Base-by-base conservation (phyloP, 1,140 invertebrate species). In the Brachionus rotundiformis region DNA sequence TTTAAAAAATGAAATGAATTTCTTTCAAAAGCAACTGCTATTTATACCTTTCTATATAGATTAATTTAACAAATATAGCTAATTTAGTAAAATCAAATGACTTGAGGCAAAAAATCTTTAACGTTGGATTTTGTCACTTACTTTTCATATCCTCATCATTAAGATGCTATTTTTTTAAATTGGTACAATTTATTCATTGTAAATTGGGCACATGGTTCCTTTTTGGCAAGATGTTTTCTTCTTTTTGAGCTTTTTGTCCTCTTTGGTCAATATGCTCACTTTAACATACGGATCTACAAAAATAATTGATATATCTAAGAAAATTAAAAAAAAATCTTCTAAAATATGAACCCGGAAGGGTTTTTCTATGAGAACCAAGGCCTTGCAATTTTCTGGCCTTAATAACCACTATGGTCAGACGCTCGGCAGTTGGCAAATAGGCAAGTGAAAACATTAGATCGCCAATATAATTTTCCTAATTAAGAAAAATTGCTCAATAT, bases 221-320 rank as follows among this genome's bases (percentile, higher is more conserved):
- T 98, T 98, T 90, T 98, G 98, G 27, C 98, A 95, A 86, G 98
- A 95, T 0, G 97, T 99, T 90, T 98, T 98, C 91, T 98, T 98
- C 90, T 98, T 99, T 49, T 94, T 94, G 83, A 99, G 94, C 82
- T 96, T 91, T 87, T 98, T 95, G n/a, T 94, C 94, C 88, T 98
- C 96, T 23, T 63, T 63, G 88, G 94, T 95, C 6, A 98, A 90
- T 83, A 99, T 90, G 88, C 98, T 98, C 85, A 99, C 95, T 87
- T 99, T 99, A 3, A 98, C 96, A 84, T 91, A 92, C 2, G 91
- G 90, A 87, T 92, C 96, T 68, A 2, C 10, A 2, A 10, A 41
- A 36, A 36, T 89, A 88, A 54, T 19, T n/a, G n/a, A n/a, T n/a
- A n/a, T n/a, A n/a, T n/a, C n/a, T n/a, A n/a, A n/a, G n/a, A n/a